These are phyloP conservation scores for Manis javanica DNA, from an alignment of 2,797 vertebrate genomes.

Conservation along the genomic window DNA sequence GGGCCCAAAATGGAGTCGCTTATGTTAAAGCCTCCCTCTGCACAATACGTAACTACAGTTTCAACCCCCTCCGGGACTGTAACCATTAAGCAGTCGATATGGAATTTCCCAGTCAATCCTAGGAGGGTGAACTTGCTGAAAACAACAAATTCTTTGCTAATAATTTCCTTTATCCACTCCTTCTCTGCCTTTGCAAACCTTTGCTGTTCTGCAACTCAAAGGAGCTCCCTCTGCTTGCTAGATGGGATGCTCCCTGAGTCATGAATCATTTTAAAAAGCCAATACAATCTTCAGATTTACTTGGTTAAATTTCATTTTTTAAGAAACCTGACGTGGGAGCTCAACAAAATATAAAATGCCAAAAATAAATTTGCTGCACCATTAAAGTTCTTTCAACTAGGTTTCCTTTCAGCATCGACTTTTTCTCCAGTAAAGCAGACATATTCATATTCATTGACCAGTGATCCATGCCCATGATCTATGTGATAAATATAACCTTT, in stretches of 20 bases:
- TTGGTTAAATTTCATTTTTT: not conserved
- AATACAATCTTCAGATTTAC: not conserved
- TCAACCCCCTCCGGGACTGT: not conserved
- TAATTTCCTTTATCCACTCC: not conserved
- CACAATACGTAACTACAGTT: not conserved
- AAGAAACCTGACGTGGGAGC: not conserved
- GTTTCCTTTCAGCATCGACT: slow-evolving; percentile 1
- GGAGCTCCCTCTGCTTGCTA: not conserved
- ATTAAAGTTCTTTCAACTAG: not conserved
- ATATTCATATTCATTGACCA: not conserved
- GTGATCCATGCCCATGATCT: not conserved
- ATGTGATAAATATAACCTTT: not conserved
- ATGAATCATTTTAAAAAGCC: not conserved
- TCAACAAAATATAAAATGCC: slow-evolving; percentile 23
- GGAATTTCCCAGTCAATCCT: not conserved
- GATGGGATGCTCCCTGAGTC: not conserved
- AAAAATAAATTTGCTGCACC: not conserved
- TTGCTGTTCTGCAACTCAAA: not conserved
- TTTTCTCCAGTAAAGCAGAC: not conserved
- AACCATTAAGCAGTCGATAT: not conserved
- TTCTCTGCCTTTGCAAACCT: not conserved
- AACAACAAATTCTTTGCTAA: not conserved
- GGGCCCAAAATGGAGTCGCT: not conserved
- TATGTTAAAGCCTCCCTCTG: not conserved
- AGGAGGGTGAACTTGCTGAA: not conserved